Percentiles rank a stretch among this genome's conserved stretches.
Conservation (phyloP, 2,888 invertebrate genomes). For the Pinctada fucata region DNA sequence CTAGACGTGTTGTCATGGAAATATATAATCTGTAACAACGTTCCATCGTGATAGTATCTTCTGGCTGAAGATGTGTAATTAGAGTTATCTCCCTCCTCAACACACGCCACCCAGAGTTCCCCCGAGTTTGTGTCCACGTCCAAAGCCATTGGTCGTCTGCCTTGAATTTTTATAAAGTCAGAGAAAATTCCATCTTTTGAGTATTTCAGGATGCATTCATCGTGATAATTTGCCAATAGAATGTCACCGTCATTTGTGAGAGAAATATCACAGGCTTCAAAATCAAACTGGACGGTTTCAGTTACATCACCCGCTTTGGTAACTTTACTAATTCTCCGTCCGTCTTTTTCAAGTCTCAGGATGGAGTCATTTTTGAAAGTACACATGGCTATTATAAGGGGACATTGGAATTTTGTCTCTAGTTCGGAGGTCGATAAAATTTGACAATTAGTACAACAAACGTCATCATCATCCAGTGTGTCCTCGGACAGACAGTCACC, state of each 20-base stretch:
- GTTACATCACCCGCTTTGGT: background rate
- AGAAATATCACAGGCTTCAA: background rate
- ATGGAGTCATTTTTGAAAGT: background rate
- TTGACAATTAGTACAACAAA: background rate
- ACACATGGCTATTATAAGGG: background rate
- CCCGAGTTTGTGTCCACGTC: background rate
- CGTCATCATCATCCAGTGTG: background rate
- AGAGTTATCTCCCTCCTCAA: background rate
- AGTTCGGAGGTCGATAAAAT: background rate
- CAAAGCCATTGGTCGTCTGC: background rate
- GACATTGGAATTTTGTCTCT: background rate
- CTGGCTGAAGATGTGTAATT: background rate
- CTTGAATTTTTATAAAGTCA: background rate
- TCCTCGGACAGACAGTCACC: background rate
- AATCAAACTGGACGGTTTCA: background rate
- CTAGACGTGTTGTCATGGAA: background rate
- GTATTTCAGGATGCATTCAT: background rate
- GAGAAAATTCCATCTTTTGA: background rate
- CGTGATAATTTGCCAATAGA: background rate
- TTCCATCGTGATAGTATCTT: background rate
- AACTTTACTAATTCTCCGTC: background rate
- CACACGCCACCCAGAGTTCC: background rate
- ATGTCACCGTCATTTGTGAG: background rate
- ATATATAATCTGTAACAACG: background rate
- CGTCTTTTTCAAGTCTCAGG: background rate